Base-by-base conservation (phyloP, 1,140 invertebrate genomes). In the Bombus haemorrhoidalis region DNA sequence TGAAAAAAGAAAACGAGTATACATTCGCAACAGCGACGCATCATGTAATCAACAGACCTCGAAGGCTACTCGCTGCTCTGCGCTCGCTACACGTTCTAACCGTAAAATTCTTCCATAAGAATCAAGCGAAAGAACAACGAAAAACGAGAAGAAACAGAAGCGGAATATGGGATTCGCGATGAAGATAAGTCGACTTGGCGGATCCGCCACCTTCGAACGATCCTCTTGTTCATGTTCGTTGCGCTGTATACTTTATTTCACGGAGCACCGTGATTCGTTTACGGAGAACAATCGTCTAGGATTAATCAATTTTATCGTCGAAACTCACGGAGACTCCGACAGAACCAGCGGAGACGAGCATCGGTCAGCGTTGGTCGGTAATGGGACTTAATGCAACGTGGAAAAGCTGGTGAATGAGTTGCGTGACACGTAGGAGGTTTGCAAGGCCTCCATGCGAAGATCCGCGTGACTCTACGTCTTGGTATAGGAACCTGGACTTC, bases 371-470 rank as follows among this genome's bases (percentile, higher is more conserved):
- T 34, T 34, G 32, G 32, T 34, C 62, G 43, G 47, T 91, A 91
- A 91, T 91, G 85, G 82, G 66, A 62, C 85, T 91, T 90, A 89
- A 89, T 91, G 87, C 90, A 90, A 90, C 90, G 90, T 93, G 91
- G 91, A 93, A 94, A 93, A 93, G 83, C 88, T 91, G 76, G 89
- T 94, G 94, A 95, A 95, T 94, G 94, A 94, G 92, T 95, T 93
- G 94, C 94, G 94, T 94, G 94, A 91, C 91, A 92, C 91, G 92
- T 95, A 93, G 92, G 93, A 94, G 94, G 94, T 93, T 93, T 86
- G 91, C 93, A 91, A 89, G 89, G 92, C 93, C 92, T 89, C 94
- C 94, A 95, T 95, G 94, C 94, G 94, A 94, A 95, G 94, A 94
- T 95, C 94, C 94, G 93, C 93, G 93, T 92, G 89, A 93, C 92